These are phyloP conservation scores for Galerucella pusilla DNA, from an alignment of 2,888 invertebrate species.

Conservation along the genomic window DNA sequence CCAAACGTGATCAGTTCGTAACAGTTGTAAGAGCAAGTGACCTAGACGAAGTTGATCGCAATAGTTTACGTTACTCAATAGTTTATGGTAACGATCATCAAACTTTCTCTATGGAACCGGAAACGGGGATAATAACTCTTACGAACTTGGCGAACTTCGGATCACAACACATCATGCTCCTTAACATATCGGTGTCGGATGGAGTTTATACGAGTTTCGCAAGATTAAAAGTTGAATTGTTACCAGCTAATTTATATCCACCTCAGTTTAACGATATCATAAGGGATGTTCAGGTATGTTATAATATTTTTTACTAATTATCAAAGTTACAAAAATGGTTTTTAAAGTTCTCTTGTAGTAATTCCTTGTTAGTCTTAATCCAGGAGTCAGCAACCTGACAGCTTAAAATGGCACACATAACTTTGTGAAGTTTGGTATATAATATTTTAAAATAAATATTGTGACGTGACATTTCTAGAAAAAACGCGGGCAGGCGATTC, in stretches of 20 bases:
- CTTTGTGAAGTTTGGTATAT: too few species aligned
- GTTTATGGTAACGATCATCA: slow-evolving; percentile 84
- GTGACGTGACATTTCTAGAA: too few species aligned
- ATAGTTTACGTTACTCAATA: slow-evolving; percentile 81
- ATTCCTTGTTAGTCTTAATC: too few species aligned
- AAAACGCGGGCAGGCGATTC: too few species aligned
- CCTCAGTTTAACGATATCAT: slow-evolving; percentile 83
- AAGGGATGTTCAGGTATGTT: slow-evolving; percentile 78
- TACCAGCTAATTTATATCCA: slow-evolving; percentile 82
- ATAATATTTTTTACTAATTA: too few species aligned
- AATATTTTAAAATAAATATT: too few species aligned
- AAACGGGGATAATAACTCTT: slow-evolving; percentile 73
- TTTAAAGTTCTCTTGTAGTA: too few species aligned
- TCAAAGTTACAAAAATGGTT: too few species aligned
- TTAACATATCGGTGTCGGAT: slow-evolving; percentile 96
- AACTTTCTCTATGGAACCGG: slow-evolving; percentile 75
- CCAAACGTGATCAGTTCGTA: slow-evolving; percentile 87
- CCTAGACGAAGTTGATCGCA: slow-evolving; percentile 83
- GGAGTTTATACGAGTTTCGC: slow-evolving; percentile 94
- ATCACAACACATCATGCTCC: slow-evolving; percentile 69
- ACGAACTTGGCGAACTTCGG: slow-evolving; percentile 81
- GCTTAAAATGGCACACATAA: too few species aligned
- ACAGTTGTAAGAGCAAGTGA: slow-evolving; percentile 90
- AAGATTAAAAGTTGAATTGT: slow-evolving; percentile 79
- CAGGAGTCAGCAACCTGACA: too few species aligned